Conservation (phyloP, 2,888 invertebrate species). For the Cerceris ruficornis region DNA sequence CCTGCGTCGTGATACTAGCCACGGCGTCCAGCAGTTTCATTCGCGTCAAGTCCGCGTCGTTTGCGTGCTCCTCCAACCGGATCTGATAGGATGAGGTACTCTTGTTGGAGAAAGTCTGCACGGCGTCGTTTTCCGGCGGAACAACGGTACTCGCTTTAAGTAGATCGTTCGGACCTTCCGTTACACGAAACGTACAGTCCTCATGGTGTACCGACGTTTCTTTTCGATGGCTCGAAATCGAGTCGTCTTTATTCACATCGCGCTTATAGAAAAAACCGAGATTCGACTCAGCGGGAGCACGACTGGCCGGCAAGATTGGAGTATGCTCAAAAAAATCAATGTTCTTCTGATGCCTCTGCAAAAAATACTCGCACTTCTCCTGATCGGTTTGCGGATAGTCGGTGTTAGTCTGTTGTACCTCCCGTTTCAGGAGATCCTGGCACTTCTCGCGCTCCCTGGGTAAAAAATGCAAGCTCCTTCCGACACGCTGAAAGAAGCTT, state of each 20-base stretch:
- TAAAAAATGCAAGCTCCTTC: constrained; percentile 75
- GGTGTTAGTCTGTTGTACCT: constrained; percentile 49
- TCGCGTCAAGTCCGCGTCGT: constrained; percentile 16
- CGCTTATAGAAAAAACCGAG: constrained; percentile 64
- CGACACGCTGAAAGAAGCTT: constrained; percentile 73
- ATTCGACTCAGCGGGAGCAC: constrained; percentile 38
- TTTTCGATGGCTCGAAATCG: constrained; percentile 20
- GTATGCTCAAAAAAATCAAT: constrained; percentile 67
- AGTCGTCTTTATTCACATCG: constrained; percentile 35
- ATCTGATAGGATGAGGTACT: background rate
- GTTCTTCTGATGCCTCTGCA: constrained; percentile 65
- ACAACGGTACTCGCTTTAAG: background rate
- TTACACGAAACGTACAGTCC: constrained; percentile 36
- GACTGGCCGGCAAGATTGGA: constrained; percentile 21
- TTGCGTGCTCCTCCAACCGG: constrained; percentile 9
- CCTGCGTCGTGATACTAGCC: constrained; percentile 44
- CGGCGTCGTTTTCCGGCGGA: background rate
- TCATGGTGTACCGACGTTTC: constrained; percentile 10
- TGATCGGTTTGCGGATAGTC: constrained; percentile 65
- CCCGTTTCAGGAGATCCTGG: constrained; percentile 58
- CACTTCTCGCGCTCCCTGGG: constrained; percentile 67
- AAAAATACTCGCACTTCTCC: constrained; percentile 75
- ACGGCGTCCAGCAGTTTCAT: constrained; percentile 35
- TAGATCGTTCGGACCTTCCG: constrained; percentile 9
- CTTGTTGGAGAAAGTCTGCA: background rate